Conservation (phyloP, 2,888 invertebrate genomes). For the Allolobophora icterica region DNA sequence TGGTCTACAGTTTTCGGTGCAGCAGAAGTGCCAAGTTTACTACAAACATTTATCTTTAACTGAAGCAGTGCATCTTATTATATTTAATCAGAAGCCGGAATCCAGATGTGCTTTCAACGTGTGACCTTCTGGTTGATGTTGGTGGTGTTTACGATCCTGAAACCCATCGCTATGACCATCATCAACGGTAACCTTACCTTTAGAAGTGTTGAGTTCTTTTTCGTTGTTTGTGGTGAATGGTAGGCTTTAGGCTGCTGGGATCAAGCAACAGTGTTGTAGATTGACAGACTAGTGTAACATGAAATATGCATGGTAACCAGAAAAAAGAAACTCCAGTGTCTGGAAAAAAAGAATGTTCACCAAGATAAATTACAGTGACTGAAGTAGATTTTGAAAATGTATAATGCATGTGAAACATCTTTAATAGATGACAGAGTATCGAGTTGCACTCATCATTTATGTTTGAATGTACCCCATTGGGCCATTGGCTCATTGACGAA, state of each 20-base stretch:
- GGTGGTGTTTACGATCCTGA: slow-evolving; percentile 83
- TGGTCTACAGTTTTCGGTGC: neutral
- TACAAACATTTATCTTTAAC: neutral
- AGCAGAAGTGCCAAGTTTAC: neutral
- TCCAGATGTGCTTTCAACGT: slow-evolving; percentile 73
- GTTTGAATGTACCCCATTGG: too few relatives aligned
- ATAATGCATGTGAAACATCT: too few relatives aligned
- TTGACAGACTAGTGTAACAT: too few relatives aligned
- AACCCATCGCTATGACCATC: slow-evolving; percentile 87
- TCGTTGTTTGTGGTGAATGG: neutral
- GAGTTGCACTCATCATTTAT: too few relatives aligned
- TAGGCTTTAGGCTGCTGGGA: neutral
- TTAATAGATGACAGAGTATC: too few relatives aligned
- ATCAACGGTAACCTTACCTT: slow-evolving; percentile 74
- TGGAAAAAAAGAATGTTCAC: too few relatives aligned
- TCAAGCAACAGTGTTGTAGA: too few relatives aligned
- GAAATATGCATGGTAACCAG: too few relatives aligned
- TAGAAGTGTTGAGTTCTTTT: neutral
- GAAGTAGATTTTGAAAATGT: too few relatives aligned
- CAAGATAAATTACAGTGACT: too few relatives aligned
- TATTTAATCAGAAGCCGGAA: slow-evolving; percentile 69
- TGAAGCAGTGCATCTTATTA: neutral
- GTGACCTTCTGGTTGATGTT: slow-evolving; percentile 94
- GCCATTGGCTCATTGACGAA: too few relatives aligned
- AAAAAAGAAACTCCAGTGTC: too few relatives aligned